Conservation (phyloP, 2,797 vertebrate genomes). For the Artibeus jamaicensis region DNA sequence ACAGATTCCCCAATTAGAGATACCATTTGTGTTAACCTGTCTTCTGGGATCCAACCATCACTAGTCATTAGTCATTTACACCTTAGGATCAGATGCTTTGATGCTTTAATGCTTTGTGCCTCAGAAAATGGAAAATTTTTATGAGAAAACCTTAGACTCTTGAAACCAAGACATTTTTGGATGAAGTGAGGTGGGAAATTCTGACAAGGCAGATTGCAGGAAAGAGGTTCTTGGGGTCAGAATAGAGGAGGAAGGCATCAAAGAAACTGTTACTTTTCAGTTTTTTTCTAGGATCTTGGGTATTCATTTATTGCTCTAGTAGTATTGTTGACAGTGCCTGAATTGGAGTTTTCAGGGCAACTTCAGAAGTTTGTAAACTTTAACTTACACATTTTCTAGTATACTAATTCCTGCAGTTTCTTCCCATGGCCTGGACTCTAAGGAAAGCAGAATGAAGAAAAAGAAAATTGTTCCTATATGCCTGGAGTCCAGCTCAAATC, state of each 20-base stretch:
- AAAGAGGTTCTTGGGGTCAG: neutral
- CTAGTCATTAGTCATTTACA: conserved; percentile 17
- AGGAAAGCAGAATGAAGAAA: conserved; percentile 27
- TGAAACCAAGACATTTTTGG: conserved; percentile 37
- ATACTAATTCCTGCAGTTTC: conserved; percentile 40
- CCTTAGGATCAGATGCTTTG: conserved; percentile 35
- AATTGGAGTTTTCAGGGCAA: neutral
- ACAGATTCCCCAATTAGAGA: conserved; percentile 5
- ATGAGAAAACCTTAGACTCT: conserved; percentile 20
- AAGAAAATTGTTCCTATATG: neutral
- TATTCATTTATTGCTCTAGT: neutral
- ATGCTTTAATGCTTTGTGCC: conserved; percentile 15
- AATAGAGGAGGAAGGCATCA: neutral
- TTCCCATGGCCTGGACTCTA: neutral
- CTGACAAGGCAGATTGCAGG: neutral
- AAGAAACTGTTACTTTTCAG: neutral
- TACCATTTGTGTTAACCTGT: conserved; percentile 17
- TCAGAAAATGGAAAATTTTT: conserved; percentile 39
- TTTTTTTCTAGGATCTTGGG: conserved; percentile 43
- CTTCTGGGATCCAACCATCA: neutral
- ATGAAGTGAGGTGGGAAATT: conserved; percentile 18
- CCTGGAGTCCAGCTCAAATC: conserved; percentile 8
- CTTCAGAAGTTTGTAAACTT: conserved; percentile 39
- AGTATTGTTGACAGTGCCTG: neutral
- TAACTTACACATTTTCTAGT: conserved; percentile 33